phyloP scores from a whole-genome alignment of 92 coral and sea anemone species.

The Zoanthus gigantus region DNA sequence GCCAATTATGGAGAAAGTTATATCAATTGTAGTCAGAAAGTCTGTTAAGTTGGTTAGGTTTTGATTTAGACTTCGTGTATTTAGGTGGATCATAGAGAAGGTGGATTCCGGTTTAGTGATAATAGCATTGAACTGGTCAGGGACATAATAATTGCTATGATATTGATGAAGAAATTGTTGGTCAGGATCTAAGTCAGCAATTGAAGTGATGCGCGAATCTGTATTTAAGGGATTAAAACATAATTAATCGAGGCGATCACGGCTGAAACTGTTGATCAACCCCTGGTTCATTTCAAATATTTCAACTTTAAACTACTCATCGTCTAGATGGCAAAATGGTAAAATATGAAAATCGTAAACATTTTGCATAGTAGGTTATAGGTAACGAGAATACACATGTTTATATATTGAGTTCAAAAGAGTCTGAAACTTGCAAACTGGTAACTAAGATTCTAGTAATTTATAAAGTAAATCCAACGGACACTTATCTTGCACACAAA shows the following conservation, averaged over 20 bases:
- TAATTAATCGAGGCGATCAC: conserved; percentile 22
- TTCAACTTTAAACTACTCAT: conserved; percentile 24
- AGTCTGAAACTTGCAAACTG: too few relatives aligned
- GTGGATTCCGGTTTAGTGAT: neutral
- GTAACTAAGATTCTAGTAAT: too few relatives aligned
- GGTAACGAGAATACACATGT: too few relatives aligned
- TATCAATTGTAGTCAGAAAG: neutral
- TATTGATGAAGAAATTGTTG: conserved; percentile 1
- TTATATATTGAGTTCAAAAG: too few relatives aligned
- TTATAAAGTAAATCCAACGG: too few relatives aligned
- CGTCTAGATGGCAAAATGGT: conserved; percentile 35
- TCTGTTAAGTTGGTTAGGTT: conserved; percentile 4
- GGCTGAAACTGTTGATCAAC: neutral
- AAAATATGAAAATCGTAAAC: neutral
- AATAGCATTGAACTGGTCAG: conserved; percentile 9
- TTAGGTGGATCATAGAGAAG: conserved; percentile 1
- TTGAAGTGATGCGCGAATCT: neutral
- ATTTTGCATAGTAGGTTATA: too few relatives aligned
- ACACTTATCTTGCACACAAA: too few relatives aligned
- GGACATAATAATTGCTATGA: conserved; percentile 25
- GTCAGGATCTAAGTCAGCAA: conserved; percentile 1
- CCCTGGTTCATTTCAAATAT: conserved; percentile 43
- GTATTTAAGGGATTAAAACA: conserved; percentile 34
- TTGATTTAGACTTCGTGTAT: conserved; percentile 9
- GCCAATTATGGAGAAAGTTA: conserved; percentile 23